phyloP scores from a whole-genome alignment of 2,113 vertebrate genomes.

The Oreotrochilus melanogaster region DNA sequence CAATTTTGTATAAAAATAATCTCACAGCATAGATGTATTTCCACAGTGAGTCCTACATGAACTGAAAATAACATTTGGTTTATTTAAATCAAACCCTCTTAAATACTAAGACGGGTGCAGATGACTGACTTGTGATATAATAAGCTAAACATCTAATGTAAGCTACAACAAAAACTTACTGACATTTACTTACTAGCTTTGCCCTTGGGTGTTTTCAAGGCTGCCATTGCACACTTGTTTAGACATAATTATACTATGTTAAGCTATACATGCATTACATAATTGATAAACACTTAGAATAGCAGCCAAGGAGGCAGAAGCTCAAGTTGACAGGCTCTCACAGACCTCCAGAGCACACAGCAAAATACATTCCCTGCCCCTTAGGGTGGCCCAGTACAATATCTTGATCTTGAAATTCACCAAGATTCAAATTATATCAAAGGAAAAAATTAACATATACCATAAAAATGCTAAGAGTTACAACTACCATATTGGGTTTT shows the following conservation, averaged over 20 bases:
- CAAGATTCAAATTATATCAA: accelerated
- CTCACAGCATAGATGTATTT: background rate
- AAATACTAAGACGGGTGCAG: background rate
- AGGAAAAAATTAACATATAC: background rate
- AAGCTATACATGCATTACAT: background rate
- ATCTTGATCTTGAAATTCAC: accelerated
- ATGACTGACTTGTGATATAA: background rate
- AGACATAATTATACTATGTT: background rate
- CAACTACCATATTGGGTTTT: background rate
- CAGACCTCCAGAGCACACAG: background rate
- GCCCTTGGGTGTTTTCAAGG: background rate
- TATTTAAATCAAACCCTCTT: background rate
- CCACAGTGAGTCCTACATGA: background rate
- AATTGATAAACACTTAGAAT: background rate
- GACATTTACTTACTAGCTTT: background rate
- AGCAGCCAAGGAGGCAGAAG: background rate
- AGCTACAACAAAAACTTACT: background rate
- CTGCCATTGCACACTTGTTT: background rate
- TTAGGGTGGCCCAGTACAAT: background rate
- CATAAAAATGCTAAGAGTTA: background rate
- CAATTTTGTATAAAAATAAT: background rate
- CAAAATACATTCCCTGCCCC: accelerated
- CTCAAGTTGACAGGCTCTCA: background rate
- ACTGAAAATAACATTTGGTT: background rate
- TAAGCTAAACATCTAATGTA: background rate